These are phyloP conservation scores for Formica aserva DNA, from an alignment of 2,888 invertebrate species.

Conservation along the genomic window DNA sequence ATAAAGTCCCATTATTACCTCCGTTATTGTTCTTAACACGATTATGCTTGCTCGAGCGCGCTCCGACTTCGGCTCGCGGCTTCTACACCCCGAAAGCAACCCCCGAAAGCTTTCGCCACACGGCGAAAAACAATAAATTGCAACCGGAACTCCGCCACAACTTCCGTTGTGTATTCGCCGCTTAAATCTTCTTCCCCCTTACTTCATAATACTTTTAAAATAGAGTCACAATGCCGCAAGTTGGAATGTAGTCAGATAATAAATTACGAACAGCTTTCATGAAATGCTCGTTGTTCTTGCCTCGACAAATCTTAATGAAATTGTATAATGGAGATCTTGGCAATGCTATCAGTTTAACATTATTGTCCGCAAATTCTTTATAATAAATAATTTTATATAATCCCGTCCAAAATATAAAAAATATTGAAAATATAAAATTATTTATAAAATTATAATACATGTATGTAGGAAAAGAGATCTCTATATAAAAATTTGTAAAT, in stretches of 20 bases:
- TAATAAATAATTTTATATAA: no score
- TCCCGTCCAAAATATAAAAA: neutral
- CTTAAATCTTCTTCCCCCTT: constrained; percentile 21
- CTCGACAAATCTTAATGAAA: constrained; percentile 21
- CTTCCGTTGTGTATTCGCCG: constrained; percentile 5
- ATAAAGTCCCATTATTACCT: constrained; percentile 56
- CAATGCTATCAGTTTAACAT: neutral
- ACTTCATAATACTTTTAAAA: constrained; percentile 18
- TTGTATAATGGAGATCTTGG: neutral
- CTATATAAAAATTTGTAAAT: neutral
- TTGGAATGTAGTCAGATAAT: neutral
- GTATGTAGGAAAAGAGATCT: neutral
- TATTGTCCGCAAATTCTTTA: neutral
- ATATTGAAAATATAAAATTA: neutral
- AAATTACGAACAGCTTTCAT: constrained; percentile 16
- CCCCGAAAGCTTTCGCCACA: constrained; percentile 13
- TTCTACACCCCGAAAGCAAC: neutral
- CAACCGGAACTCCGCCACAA: neutral
- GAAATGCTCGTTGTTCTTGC: neutral
- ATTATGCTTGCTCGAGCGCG: constrained; percentile 47
- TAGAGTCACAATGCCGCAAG: constrained; percentile 7
- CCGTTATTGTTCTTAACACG: constrained; percentile 58
- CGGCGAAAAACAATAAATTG: constrained; percentile 42
- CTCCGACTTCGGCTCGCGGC: constrained; percentile 11
- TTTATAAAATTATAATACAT: neutral